These are phyloP conservation scores for Coturnix japonica DNA, from an alignment of 2,113 vertebrate genomes.

Conservation along the genomic window DNA sequence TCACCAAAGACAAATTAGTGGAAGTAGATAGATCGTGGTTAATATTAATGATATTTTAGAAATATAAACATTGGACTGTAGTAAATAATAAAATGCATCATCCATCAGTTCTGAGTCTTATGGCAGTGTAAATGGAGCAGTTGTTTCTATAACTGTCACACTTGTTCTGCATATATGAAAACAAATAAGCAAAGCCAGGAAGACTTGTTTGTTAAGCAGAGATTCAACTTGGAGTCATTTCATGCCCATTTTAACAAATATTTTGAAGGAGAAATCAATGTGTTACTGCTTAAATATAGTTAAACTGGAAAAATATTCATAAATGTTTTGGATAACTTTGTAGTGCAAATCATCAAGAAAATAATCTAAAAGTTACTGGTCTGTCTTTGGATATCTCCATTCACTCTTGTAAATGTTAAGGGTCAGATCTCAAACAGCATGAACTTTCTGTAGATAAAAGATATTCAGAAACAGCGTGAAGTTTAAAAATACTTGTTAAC, in stretches of 20 bases:
- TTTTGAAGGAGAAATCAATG: not conserved
- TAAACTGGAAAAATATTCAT: not conserved
- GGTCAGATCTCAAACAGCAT: not conserved
- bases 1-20: not conserved
- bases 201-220: not conserved
- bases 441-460: not conserved
- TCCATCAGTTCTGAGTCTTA: not conserved
- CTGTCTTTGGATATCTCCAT: not conserved
- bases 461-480: not conserved
- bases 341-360: not conserved
- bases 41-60: not conserved
- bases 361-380: not conserved
- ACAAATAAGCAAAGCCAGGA: not conserved
- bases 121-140: not conserved
- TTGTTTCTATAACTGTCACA: not conserved
- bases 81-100: not conserved
- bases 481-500: not conserved
- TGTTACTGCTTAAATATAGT: not conserved
- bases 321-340: not conserved
- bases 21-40: not conserved
- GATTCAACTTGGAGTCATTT: not conserved
- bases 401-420: not conserved
- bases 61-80: not conserved
- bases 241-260: not conserved
- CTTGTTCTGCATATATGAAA: not conserved